A percentile compares a stretch with the other conserved stretches of the same genome.
phyloP scores from a whole-genome alignment of 2,888 invertebrate species.

The Morinoia aosen region DNA sequence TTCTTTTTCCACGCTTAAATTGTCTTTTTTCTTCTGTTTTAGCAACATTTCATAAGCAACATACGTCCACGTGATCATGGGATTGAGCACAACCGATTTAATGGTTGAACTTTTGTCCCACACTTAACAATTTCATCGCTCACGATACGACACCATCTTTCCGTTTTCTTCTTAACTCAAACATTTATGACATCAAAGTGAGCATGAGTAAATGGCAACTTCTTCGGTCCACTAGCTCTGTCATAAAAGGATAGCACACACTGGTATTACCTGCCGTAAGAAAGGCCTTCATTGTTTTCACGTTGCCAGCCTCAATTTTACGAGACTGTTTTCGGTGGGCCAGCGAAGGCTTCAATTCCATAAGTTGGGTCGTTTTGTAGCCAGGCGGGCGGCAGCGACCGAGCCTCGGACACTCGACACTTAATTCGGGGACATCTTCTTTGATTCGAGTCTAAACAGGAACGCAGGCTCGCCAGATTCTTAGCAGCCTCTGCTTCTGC shows the following conservation, averaged over 20 bases:
- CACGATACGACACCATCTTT: background rate
- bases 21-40: background rate
- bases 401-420: background rate
- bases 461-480: too few relatives aligned
- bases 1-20: background rate
- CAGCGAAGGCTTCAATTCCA: constrained; percentile 26
- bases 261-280: background rate
- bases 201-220: background rate
- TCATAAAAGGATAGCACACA: background rate
- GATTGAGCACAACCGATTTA: background rate
- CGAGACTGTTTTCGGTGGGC: constrained; percentile 47
- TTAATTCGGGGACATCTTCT: background rate
- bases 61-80: background rate
- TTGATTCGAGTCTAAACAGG: background rate
- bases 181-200: background rate
- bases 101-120: background rate
- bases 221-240: background rate
- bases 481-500: too few relatives aligned
- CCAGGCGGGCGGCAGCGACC: background rate
- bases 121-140: background rate
- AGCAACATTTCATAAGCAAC: background rate
- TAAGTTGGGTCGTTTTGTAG: constrained; percentile 44
- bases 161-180: background rate
- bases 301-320: constrained; percentile 32
- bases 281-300: background rate